Conservation (phyloP, 2,797 vertebrate genomes). For the Thunnus albacares region DNA sequence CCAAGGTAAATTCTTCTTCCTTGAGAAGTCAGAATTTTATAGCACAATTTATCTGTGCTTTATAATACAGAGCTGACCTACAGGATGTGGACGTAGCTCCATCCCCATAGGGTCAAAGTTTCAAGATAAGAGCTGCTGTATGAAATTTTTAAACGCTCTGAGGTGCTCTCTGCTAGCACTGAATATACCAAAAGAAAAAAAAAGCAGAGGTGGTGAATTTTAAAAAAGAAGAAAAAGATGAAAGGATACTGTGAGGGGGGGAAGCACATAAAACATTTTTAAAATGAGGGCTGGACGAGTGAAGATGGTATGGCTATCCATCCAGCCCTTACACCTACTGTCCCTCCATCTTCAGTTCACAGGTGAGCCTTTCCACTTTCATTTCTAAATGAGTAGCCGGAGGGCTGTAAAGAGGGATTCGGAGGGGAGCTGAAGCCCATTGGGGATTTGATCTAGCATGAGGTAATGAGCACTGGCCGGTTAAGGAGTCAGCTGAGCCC, state of each 20-base stretch:
- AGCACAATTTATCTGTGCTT: not conserved
- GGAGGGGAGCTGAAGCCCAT: conserved; percentile 26
- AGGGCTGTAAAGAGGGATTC: conserved; percentile 48
- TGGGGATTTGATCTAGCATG: conserved; percentile 45
- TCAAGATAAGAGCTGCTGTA: not conserved
- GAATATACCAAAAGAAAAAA: conserved; percentile 3
- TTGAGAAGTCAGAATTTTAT: not conserved
- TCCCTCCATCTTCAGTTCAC: conserved; percentile 46
- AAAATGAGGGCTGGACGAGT: conserved; percentile 3
- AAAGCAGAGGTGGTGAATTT: conserved; percentile 12
- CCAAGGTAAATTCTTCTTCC: not conserved
- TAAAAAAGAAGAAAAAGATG: conserved; percentile 8
- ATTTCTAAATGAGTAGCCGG: conserved; percentile 56
- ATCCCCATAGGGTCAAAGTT: conserved; percentile 28
- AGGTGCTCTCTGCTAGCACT: not conserved
- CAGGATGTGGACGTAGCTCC: conserved; percentile 1
- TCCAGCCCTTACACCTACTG: conserved; percentile 29
- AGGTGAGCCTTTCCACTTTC: conserved; percentile 61
- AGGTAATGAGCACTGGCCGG: conserved; percentile 60
- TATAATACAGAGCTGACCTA: conserved; percentile 6
- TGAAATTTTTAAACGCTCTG: conserved; percentile 4
- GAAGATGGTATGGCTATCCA: conserved; percentile 4
- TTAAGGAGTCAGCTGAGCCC: conserved; percentile 52
- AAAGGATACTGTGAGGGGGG: conserved; percentile 23
- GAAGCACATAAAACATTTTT: not conserved